These are phyloP conservation scores for Agelaius phoeniceus DNA, from an alignment of 2,113 vertebrate genomes.

Conservation along the genomic window DNA sequence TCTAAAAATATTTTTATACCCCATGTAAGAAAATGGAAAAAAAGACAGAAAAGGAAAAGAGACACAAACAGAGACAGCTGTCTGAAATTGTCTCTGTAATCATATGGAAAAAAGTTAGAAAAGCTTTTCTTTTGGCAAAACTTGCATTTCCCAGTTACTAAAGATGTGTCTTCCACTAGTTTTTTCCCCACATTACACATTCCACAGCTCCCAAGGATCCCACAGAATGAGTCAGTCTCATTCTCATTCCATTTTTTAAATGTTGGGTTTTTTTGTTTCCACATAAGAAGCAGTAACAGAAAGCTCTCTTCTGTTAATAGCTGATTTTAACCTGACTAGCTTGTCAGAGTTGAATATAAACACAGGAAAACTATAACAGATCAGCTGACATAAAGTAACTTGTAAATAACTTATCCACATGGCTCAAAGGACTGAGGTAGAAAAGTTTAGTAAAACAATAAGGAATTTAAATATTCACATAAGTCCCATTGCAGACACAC, in stretches of 20 bases:
- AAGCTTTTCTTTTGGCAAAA: neutral
- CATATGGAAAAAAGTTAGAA: neutral
- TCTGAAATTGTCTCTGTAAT: neutral
- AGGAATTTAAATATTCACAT: neutral
- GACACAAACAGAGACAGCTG: neutral
- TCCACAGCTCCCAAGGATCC: neutral
- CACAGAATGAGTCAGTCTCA: conserved; percentile 5
- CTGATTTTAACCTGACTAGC: neutral
- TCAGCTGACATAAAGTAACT: neutral
- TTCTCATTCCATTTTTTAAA: neutral
- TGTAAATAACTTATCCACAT: neutral
- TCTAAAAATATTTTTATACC: neutral
- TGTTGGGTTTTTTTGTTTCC: neutral
- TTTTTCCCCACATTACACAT: neutral
- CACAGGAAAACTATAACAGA: neutral
- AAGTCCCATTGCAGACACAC: fast-evolving
- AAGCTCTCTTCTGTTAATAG: neutral
- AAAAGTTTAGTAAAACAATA: neutral
- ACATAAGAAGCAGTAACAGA: neutral
- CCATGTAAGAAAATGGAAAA: neutral
- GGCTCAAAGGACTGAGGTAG: neutral
- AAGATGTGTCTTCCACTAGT: neutral
- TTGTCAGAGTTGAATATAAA: neutral
- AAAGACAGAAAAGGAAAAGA: neutral
- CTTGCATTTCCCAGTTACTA: neutral